A percentile compares a stretch with the other conserved stretches of the same genome.
Evolutionary conservation across 1,140 invertebrate genomes (phyloP).

Genomic region (Probaryconus sp.): DNA sequence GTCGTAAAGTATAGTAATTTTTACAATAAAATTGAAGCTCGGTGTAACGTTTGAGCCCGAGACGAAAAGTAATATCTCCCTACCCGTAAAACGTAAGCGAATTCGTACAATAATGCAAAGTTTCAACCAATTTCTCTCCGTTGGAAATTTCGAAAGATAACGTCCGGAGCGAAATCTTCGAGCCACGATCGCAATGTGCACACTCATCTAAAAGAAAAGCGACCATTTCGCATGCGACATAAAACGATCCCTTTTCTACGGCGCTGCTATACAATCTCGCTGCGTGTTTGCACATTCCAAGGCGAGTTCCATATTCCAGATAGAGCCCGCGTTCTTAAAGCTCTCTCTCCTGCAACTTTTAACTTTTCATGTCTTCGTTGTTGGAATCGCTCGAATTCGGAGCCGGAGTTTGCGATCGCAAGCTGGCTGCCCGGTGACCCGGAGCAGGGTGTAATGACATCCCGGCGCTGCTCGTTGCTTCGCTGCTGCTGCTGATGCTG

Average conservation of each 20-base stretch:
- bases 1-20: slow-evolving; percentile 54
- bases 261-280: slow-evolving; percentile 34
- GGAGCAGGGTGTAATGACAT: slow-evolving; percentile 72
- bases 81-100: slow-evolving; percentile 58
- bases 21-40: slow-evolving; percentile 53
- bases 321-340: slow-evolving; percentile 59
- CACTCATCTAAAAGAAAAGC: slow-evolving; percentile 58
- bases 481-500: too few species aligned
- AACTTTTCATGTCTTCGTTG: slow-evolving; percentile 75
- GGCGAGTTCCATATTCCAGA: slow-evolving; percentile 67
- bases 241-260: slow-evolving; percentile 62
- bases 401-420: slow-evolving; percentile 60
- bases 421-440: slow-evolving; percentile 13
- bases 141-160: slow-evolving; percentile 58
- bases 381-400: slow-evolving; percentile 65
- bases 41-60: slow-evolving; percentile 44
- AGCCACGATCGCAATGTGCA: slow-evolving; percentile 47
- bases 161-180: slow-evolving; percentile 49
- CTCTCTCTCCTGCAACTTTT: slow-evolving; percentile 72
- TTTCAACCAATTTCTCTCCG: slow-evolving; percentile 57
- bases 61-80: slow-evolving; percentile 57
- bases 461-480: slow-evolving; percentile 59
- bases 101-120: slow-evolving; percentile 60
- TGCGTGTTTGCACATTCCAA: slow-evolving; percentile 44
- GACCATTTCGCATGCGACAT: slow-evolving; percentile 57